Conservation (phyloP, 2,113 vertebrate species). For the Crotalus helleri region DNA sequence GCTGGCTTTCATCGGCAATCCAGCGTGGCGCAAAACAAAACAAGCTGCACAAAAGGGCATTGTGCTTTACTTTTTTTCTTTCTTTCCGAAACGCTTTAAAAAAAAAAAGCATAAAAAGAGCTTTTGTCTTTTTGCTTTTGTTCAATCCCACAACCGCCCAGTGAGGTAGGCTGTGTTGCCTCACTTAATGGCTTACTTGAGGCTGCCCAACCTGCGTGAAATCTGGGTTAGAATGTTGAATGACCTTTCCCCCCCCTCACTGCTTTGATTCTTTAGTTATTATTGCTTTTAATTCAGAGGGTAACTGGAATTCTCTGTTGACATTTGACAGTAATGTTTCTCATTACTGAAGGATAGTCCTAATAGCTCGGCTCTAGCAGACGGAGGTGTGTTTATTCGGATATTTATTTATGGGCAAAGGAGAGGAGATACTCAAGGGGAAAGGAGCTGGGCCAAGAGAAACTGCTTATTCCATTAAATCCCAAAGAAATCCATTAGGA, state of each 20-base stretch:
- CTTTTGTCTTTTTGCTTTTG: not conserved
- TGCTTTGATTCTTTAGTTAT: not conserved
- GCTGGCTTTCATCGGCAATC: not conserved
- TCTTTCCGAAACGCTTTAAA: not conserved
- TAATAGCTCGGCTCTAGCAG: not conserved
- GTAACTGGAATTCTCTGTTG: not conserved
- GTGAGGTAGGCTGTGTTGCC: not conserved
- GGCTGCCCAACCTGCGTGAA: not conserved
- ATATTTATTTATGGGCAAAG: too few relatives aligned
- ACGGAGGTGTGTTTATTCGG: too few relatives aligned
- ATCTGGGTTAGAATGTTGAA: not conserved
- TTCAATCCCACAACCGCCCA: not conserved
- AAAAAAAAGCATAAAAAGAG: not conserved
- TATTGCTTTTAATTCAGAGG: not conserved
- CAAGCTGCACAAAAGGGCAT: not conserved
- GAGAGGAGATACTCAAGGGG: too few relatives aligned
- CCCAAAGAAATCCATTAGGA: too few relatives aligned
- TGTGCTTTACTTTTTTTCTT: not conserved
- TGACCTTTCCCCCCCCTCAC: not conserved
- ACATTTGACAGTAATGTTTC: not conserved
- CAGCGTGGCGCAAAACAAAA: not conserved
- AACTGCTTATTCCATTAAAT: too few relatives aligned
- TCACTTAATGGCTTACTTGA: not conserved
- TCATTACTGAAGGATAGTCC: not conserved
- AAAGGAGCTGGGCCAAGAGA: too few relatives aligned